Conservation (phyloP, 35 echinoderm and acorn worm genomes). For the Ptychodera flava region DNA sequence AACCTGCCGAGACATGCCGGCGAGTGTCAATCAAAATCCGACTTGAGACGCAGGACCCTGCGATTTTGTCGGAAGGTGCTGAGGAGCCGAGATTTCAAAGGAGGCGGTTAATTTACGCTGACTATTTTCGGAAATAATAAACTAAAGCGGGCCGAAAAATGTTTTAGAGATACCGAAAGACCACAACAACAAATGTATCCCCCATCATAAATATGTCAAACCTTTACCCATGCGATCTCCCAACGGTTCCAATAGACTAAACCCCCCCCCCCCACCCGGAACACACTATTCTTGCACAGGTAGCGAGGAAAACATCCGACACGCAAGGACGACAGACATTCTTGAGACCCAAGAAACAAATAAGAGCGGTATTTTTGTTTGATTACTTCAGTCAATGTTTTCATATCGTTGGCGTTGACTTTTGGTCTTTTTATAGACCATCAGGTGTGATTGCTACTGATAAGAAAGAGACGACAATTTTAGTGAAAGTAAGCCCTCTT, state of each 20-base stretch:
- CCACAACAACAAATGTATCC: neutral
- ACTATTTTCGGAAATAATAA: neutral
- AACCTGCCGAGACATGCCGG: neutral
- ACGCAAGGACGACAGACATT: neutral
- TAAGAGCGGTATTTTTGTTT: neutral
- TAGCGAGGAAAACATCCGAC: neutral
- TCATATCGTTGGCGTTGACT: neutral
- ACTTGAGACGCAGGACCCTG: neutral
- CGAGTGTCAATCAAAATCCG: neutral
- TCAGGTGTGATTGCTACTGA: too few relatives aligned
- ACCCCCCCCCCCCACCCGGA: neutral
- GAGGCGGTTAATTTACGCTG: neutral
- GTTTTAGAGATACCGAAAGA: neutral
- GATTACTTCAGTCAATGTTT: neutral
- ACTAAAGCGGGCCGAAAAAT: neutral
- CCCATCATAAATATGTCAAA: neutral
- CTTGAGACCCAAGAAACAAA: neutral
- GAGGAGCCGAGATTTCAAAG: neutral
- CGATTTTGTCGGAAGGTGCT: neutral
- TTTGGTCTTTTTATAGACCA: too few relatives aligned
- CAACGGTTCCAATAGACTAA: neutral
- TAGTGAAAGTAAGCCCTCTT: too few relatives aligned
- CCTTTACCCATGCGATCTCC: neutral
- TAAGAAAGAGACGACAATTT: too few relatives aligned
- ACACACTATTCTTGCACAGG: neutral